phyloP scores from a whole-genome alignment of 2,113 vertebrate genomes.

The Tupaia tana region DNA sequence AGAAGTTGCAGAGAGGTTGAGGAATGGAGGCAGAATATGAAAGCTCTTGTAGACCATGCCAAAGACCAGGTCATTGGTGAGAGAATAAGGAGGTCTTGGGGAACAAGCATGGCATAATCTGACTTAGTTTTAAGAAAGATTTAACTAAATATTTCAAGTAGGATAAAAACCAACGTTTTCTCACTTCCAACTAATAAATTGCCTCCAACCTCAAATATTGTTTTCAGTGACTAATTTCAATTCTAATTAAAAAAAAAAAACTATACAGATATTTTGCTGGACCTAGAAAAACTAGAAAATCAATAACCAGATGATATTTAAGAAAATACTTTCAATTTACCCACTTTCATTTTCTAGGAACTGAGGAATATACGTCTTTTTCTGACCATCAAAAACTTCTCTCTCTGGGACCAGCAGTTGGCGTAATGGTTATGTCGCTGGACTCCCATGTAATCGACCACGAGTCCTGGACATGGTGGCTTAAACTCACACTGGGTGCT shows the following conservation, averaged over 20 bases:
- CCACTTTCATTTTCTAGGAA: slow-evolving; percentile 27
- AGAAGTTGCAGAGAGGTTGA: neutral
- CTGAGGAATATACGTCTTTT: slow-evolving; percentile 21
- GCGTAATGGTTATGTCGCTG: no score
- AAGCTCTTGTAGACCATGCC: neutral
- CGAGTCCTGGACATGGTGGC: no score
- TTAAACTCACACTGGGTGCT: no score
- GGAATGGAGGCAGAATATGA: neutral
- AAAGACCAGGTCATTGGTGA: neutral
- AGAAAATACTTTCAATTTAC: slow-evolving; percentile 11
- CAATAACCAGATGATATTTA: neutral
- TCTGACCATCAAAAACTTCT: slow-evolving; percentile 57
- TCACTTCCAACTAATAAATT: neutral
- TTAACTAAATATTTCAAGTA: neutral
- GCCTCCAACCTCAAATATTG: neutral
- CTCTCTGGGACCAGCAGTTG: no score
- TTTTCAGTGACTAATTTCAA: slow-evolving; percentile 14
- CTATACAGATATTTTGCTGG: neutral
- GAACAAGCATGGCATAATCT: neutral
- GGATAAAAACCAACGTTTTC: neutral
- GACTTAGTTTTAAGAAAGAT: neutral
- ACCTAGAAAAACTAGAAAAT: neutral
- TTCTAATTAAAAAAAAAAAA: slow-evolving; percentile 29
- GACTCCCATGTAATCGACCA: no score
- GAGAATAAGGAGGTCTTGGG: neutral